Evolutionary conservation across 2,888 invertebrate species (phyloP).

Genomic region (Netelia fuscicornis): DNA sequence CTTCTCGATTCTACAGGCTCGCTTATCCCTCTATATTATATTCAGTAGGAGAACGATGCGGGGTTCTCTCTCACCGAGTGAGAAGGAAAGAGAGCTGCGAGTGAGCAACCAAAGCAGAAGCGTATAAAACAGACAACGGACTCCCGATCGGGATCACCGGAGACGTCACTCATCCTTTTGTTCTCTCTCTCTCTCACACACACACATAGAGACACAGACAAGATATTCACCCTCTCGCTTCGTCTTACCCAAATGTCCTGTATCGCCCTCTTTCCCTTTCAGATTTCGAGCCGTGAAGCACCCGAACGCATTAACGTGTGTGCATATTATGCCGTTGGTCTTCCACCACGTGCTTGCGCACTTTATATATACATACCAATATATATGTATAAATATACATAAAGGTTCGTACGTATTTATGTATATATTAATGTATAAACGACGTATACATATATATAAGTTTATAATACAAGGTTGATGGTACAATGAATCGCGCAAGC

Average conservation of each 20-base stretch:
- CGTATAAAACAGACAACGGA: conserved; percentile 55
- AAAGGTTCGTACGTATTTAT: background rate
- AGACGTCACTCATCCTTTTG: conserved; percentile 81
- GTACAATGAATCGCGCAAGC: conserved; percentile 75
- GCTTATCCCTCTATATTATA: conserved; percentile 53
- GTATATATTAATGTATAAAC: conserved; percentile 16
- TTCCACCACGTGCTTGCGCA: background rate
- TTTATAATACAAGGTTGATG: conserved; percentile 61
- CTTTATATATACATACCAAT: background rate
- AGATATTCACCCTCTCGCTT: conserved; percentile 73
- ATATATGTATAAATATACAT: background rate
- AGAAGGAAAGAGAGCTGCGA: conserved; percentile 45
- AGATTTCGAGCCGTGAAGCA: conserved; percentile 5
- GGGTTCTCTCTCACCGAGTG: conserved; percentile 23
- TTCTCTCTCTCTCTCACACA: conserved; percentile 68
- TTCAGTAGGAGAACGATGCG: conserved; percentile 56
- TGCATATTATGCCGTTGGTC: conserved; percentile 40
- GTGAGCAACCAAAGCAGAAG: conserved; percentile 58
- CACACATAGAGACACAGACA: background rate
- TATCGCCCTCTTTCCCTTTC: conserved; percentile 47
- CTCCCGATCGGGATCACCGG: conserved; percentile 78
- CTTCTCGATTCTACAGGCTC: conserved; percentile 16
- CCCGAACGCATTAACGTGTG: conserved; percentile 36
- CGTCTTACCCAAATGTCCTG: conserved; percentile 44
- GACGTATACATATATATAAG: conserved; percentile 15